Evolutionary conservation across 2,113 vertebrate species (phyloP).

Genomic region (Chlorodrepanis virens): DNA sequence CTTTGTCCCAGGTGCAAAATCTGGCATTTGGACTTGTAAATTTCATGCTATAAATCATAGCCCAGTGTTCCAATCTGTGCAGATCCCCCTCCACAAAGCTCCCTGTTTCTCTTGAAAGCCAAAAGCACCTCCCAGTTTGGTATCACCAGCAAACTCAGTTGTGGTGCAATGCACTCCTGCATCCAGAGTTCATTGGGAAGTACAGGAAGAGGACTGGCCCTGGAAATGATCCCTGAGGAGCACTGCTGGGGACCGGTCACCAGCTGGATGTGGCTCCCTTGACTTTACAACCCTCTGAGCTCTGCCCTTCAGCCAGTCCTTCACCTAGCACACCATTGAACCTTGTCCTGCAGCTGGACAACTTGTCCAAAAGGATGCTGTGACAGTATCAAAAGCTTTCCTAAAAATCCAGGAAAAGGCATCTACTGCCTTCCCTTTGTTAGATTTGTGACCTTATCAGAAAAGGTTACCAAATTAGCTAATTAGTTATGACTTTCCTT

Average conservation of each 20-base stretch:
- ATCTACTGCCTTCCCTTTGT: not conserved
- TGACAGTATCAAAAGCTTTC: not conserved
- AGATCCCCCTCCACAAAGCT: not conserved
- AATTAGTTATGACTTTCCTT: not conserved
- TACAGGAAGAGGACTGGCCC: not conserved
- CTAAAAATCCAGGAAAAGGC: not conserved
- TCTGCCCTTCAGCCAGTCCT: not conserved
- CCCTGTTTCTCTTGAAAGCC: not conserved
- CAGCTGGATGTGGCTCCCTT: not conserved
- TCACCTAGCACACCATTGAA: not conserved
- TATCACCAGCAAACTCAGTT: not conserved
- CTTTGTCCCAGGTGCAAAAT: rapidly evolving
- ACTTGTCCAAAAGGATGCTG: not conserved
- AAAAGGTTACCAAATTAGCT: not conserved
- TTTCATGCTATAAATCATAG: not conserved
- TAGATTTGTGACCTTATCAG: not conserved
- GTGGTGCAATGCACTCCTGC: not conserved
- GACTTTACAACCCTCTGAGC: not conserved
- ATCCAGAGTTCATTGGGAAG: rapidly evolving
- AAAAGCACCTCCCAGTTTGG: not conserved
- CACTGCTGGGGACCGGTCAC: rapidly evolving
- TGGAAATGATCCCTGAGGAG: not conserved
- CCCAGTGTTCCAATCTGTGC: not conserved
- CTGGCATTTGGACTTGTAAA: rapidly evolving
- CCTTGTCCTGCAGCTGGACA: not conserved